A percentile compares a stretch with the other conserved stretches of the same genome.
These are phyloP conservation scores for Myotis davidii DNA, from an alignment of 2,113 vertebrate genomes.

Conservation along the genomic window DNA sequence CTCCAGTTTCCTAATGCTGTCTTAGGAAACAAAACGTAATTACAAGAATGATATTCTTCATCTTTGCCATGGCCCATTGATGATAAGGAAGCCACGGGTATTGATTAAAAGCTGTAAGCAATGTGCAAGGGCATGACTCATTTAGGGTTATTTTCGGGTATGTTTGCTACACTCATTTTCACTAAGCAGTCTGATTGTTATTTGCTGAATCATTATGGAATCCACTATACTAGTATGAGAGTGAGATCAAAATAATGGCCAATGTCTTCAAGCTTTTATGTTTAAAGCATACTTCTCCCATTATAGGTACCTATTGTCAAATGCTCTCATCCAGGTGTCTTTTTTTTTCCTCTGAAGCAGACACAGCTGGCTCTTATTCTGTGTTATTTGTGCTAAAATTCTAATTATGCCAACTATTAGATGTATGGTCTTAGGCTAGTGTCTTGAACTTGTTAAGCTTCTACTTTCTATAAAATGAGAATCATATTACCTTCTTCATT, in stretches of 20 bases:
- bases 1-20: neutral
- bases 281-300: neutral
- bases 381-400: neutral
- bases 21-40: neutral
- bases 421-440: neutral
- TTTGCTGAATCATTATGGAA: neutral
- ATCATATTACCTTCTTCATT: fast-evolving
- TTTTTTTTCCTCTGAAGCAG: neutral
- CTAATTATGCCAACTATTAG: neutral
- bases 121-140: neutral
- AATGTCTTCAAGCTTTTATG: neutral
- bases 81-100: neutral
- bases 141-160: neutral
- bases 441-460: neutral
- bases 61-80: neutral
- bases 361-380: neutral
- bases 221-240: neutral
- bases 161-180: neutral
- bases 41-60: neutral
- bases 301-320: neutral
- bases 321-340: neutral
- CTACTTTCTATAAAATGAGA: neutral
- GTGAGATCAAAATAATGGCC: neutral
- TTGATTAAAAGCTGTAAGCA: neutral
- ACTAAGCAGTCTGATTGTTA: neutral